Evolutionary conservation across 1,140 invertebrate species (phyloP).

Genomic region (Phenacoccus solenopsis): DNA sequence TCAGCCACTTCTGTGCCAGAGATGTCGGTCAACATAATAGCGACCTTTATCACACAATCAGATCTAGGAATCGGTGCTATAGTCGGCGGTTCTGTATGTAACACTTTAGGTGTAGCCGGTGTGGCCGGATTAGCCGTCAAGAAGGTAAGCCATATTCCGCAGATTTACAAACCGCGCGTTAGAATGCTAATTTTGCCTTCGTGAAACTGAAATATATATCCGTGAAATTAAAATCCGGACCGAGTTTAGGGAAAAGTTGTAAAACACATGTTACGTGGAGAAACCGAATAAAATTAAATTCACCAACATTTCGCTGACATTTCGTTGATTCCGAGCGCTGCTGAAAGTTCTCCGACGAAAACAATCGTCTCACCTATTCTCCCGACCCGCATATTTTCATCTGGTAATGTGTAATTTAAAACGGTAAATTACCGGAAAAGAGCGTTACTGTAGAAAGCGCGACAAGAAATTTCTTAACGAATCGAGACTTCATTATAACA

Average conservation of each 20-base stretch:
- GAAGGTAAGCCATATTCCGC: slow-evolving; percentile 37
- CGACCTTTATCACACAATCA: slow-evolving; percentile 45
- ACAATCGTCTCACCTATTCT: not conserved
- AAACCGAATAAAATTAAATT: not conserved
- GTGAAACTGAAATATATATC: too few species aligned
- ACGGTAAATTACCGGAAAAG: too few species aligned
- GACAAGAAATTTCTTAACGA: too few species aligned
- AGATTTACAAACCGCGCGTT: not conserved
- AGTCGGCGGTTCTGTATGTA: slow-evolving; percentile 56
- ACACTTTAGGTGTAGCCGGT: slow-evolving; percentile 55
- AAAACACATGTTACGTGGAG: not conserved
- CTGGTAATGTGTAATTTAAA: too few species aligned
- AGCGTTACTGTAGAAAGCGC: too few species aligned
- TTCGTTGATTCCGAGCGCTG: too few species aligned
- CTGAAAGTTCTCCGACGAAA: too few species aligned
- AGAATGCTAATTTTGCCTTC: not conserved
- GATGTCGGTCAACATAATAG: slow-evolving; percentile 41
- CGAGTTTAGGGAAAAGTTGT: not conserved
- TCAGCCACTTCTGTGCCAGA: slow-evolving; percentile 50
- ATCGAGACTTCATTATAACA: not conserved
- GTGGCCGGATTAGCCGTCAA: slow-evolving; percentile 47
- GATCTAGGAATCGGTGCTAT: slow-evolving; percentile 50
- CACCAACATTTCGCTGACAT: not conserved
- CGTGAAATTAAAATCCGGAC: not conserved
- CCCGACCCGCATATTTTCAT: too few species aligned